phyloP scores from a whole-genome alignment of 2,888 invertebrate species.

The Sphaerophoria taeniata region DNA sequence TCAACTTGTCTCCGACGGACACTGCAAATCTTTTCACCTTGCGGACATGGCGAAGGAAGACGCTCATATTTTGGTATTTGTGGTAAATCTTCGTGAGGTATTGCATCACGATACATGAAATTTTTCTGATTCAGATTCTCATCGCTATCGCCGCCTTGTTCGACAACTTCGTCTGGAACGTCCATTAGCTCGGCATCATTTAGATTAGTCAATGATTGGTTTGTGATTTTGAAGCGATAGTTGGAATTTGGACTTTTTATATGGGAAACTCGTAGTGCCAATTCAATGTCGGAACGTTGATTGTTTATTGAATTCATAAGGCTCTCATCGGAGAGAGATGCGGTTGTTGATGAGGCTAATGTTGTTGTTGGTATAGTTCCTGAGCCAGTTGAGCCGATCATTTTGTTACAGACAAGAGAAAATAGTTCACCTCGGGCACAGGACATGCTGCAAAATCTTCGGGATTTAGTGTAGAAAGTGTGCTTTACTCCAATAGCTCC shows the following conservation, averaged over 20 bases:
- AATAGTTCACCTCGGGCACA: constrained; percentile 87
- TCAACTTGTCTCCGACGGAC: constrained; percentile 84
- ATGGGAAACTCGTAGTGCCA: constrained; percentile 81
- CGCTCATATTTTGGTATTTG: constrained; percentile 82
- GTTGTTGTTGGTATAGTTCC: constrained; percentile 48
- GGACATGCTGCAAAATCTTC: constrained; percentile 91
- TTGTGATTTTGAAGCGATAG: constrained; percentile 82
- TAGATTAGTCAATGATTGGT: constrained; percentile 80
- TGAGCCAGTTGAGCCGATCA: constrained; percentile 75
- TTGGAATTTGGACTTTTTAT: constrained; percentile 80
- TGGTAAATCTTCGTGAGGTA: constrained; percentile 82
- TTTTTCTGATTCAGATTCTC: constrained; percentile 70
- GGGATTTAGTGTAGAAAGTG: constrained; percentile 92
- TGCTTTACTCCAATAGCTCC: constrained; percentile 93
- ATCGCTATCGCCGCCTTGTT: constrained; percentile 71
- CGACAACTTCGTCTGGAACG: constrained; percentile 40
- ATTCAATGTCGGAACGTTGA: constrained; percentile 79
- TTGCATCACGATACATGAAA: constrained; percentile 80
- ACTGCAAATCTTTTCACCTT: constrained; percentile 84
- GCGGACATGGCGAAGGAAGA: constrained; percentile 82
- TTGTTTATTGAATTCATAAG: constrained; percentile 55
- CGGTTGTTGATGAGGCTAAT: constrained; percentile 61
- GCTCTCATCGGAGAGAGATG: constrained; percentile 66
- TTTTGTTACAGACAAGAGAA: constrained; percentile 81
- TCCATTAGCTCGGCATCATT: constrained; percentile 77